Evolutionary conservation across 2,797 vertebrate genomes (phyloP), one percentile per base, ranked within the genome.

Genomic region (Myotis myotis): DNA sequence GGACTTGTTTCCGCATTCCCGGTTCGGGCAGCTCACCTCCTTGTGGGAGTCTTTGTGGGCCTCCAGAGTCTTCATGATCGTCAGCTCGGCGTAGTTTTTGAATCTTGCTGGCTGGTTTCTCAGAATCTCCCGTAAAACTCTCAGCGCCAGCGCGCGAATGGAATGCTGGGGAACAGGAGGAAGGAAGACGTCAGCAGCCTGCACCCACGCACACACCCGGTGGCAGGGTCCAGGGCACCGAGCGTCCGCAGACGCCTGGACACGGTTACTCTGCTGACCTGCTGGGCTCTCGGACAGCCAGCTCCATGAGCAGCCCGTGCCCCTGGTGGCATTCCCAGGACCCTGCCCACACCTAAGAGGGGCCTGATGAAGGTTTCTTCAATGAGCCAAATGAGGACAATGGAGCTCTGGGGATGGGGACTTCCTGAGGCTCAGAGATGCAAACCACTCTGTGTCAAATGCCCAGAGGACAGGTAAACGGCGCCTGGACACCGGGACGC

Each of bases 41-140:
- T 99, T 99, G 97, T 99, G 99, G 23, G 99, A 99, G 97, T 99
- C 99, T 97, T 99, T 99, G 97, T 99, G 99, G 36, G 99, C 99
- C 98, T 99, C 99, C 98, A 99, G 98, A 4, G 99, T 99, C 98
- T 99, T 99, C 99, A 99, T 99, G 98, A 99, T 99, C 33, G 99
- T 99, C 71, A 99, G 92, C 97, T 99, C 99, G 0, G 99, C 99
- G 0, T 99, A 99, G 98, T 99, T 99, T 97, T 99, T 99, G 97
- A 99, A 99, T 93, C 99, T 99, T 6, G 98, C 99, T 0, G 99
- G 99, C 97, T 99, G 99, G 98, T 99, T 99, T 98, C 98, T 98
- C 49, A 99, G 98, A 93, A 99, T 99, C 97, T 99, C 99, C 89
- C 99, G 98, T 70, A 99, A 98, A 53, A 99, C 99, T n/a, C 99